Percentiles rank a stretch among this genome's conserved stretches.
These are phyloP conservation scores for Bombus breviceps DNA, from an alignment of 1,140 invertebrate species.

Conservation along the genomic window DNA sequence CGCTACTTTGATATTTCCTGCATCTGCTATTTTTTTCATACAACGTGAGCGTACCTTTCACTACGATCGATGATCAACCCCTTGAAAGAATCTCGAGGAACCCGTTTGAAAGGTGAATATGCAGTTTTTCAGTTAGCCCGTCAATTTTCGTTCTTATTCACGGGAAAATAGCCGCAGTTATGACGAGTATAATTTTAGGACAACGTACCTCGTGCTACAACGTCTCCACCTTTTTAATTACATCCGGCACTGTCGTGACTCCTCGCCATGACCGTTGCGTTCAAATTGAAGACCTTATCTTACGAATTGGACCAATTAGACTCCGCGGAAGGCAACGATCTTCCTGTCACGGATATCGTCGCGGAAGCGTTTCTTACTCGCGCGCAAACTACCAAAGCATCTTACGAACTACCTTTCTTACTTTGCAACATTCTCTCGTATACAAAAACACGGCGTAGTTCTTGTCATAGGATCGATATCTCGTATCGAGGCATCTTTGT, in stretches of 20 bases:
- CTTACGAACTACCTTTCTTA: not conserved
- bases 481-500: no score
- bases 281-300: conserved; percentile 73
- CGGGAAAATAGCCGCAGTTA: conserved; percentile 20
- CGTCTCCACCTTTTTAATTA: conserved; percentile 25
- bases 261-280: conserved; percentile 59
- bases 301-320: conserved; percentile 66
- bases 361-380: conserved; percentile 69
- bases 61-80: no score
- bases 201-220: not conserved
- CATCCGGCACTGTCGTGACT: conserved; percentile 63
- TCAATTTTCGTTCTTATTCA: conserved; percentile 3
- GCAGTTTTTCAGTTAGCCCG: conserved; percentile 17
- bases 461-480: no score
- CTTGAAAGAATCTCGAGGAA: not conserved
- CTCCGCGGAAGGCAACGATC: conserved; percentile 70
- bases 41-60: no score
- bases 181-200: conserved; percentile 33
- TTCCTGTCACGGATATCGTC: conserved; percentile 61
- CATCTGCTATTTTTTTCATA: no score
- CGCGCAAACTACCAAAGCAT: conserved; percentile 11
- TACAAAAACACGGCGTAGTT: no score
- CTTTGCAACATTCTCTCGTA: not conserved
- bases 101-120: rapidly evolving
- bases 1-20: no score